Evolutionary conservation across 1,140 invertebrate genomes (phyloP), one percentile per base, ranked within the genome.

Genomic region (Cotesia chilonis): DNA sequence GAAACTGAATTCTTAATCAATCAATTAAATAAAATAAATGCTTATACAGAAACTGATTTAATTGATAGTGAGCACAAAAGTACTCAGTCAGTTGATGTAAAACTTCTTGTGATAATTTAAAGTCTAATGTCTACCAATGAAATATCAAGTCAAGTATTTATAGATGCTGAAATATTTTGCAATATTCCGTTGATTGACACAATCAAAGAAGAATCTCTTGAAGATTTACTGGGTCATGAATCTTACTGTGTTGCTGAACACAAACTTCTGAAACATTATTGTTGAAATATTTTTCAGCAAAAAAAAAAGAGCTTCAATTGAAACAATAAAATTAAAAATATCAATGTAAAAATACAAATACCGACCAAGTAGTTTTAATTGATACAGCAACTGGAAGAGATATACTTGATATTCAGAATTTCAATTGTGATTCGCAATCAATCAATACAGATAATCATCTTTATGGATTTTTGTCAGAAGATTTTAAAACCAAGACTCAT

Each of bases 1-100:
- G 41, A 47, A 47, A 47, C 41, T 10, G 41, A 47, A 9, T 6
- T 9, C 6, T 47, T 7, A 47, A 47, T 47, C 41, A 9, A 38
- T 41, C 41, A 47, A 47, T 47, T 47, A 47, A 10, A 47, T 47
- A 6, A 47, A 47, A 10, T 10, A 4, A 51, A 57, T 20, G 67
- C 38, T 3, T 67, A 5, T 4, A 70, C 74, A 38, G 70, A 72
- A 61, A 75, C 70, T 5, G 67, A 66, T 37, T 37, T 4, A 6
- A 28, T 14, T 7, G 12, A 9, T 14, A 10, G 7, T 7, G 5
- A 47, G 6, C 41, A 47, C 5, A 47, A 47, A 47, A 47, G 5
- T 47, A 47, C 57, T 20, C 54, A 0, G 63, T 60, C 69, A 9
- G 28, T 4, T 28, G 66, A 74, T 47, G 65, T 10, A 9, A 51